phyloP scores from a whole-genome alignment of 2,888 invertebrate species.

The Pachycephus smyrnensis region DNA sequence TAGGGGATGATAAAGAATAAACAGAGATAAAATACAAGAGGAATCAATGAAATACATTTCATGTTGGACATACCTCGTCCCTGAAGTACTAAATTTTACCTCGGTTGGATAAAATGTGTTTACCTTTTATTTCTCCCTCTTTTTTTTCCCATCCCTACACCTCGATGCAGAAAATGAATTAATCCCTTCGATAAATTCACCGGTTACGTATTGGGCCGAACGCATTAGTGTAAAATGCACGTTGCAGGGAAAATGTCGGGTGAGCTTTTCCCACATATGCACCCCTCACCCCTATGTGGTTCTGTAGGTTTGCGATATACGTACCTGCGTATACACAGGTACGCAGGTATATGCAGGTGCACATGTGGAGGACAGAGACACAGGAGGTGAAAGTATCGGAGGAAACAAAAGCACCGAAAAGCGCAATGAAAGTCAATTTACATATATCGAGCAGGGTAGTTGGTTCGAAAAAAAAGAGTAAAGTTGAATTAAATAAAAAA shows the following conservation, averaged over 20 bases:
- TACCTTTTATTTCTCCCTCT: neutral
- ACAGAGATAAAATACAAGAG: neutral
- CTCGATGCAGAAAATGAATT: neutral
- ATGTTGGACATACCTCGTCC: neutral
- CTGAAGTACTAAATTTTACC: neutral
- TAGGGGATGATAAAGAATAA: neutral
- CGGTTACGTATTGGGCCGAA: neutral
- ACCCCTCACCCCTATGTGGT: neutral
- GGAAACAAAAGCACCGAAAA: neutral
- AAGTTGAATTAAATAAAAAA: neutral
- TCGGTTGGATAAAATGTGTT: neutral
- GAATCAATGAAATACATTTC: neutral
- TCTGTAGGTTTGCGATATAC: neutral
- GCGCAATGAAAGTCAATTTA: neutral
- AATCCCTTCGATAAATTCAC: conserved; percentile 1
- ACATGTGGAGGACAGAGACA: neutral
- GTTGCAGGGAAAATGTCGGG: neutral
- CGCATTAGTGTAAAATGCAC: neutral
- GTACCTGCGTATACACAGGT: neutral
- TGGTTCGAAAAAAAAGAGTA: neutral
- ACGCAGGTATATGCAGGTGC: too few relatives aligned
- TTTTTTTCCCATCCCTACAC: neutral
- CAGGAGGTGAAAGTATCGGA: neutral
- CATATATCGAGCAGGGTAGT: neutral
- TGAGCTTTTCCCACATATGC: neutral